Evolutionary conservation across 2,888 invertebrate species (phyloP), one percentile per base, ranked within the genome.

Genomic region (Ferdinandea cuprea): DNA sequence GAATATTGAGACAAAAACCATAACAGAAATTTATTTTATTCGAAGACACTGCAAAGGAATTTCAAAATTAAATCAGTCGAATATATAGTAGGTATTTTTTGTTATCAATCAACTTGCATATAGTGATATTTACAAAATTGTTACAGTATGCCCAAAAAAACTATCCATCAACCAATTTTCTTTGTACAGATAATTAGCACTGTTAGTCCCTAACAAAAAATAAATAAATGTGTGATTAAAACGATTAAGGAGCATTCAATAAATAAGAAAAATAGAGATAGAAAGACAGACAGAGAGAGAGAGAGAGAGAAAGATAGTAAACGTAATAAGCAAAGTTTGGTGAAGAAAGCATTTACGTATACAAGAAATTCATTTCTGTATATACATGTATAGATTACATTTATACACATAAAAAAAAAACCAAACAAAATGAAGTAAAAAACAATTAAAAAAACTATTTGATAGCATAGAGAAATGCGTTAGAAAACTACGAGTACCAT

Each of bases 21-120:
- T 89, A 88, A 87, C 89, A 89, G 87, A 89, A 87, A 86, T 87
- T 87, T 69, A 89, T 87, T 86, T 89, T n/a, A n/a, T n/a, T 88
- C 86, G 88, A 88, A 84, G 88, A 88, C 86, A 89, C 88, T 76
- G 89, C 50, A 65, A 65, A 50, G 50, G 89, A 85, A 89, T 87
- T 65, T 88, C 87, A 85, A 89, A 87, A 69, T 40, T 9, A 58
- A 58, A 25, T 25, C 3, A 25, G 25, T 25, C 25, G 25, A 25
- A 25, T 25, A 25, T 25, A n/a, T n/a, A n/a, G n/a, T n/a, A n/a
- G n/a, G n/a, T n/a, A n/a, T 19, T 30, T 30, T 42, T 42, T n/a
- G n/a, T 40, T 40, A 11, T 17, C 8, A 15, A 7, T 15, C 44
- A 30, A 30, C 25, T 7, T 15, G 15, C 1, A 40, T 40, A 15